Evolutionary conservation across 2,888 invertebrate species (phyloP).

Genomic region (Plagodis pulveraria): DNA sequence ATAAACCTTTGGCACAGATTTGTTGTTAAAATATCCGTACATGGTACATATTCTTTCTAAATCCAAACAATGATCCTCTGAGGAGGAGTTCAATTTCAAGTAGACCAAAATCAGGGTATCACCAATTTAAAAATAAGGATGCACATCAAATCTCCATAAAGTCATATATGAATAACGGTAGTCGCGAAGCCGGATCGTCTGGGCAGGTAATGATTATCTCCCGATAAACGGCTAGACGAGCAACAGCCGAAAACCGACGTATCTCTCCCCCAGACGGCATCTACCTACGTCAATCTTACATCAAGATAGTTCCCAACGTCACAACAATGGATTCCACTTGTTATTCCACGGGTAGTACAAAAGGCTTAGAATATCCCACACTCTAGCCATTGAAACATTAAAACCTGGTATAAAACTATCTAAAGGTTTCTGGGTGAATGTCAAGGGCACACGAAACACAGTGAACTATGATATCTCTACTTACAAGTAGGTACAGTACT

Average conservation of each 20-base stretch:
- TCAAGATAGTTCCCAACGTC: conserved; percentile 34
- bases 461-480: conserved; percentile 3
- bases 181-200: conserved; percentile 18
- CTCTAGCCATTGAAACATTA: conserved; percentile 31
- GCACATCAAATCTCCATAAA: conserved; percentile 1
- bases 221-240: conserved; percentile 33
- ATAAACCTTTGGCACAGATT: too few relatives aligned
- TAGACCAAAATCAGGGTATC: too few relatives aligned
- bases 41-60: too few relatives aligned
- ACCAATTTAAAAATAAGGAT: background rate
- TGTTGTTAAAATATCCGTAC: too few relatives aligned
- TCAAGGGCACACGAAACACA: conserved; percentile 29
- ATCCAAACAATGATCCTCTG: too few relatives aligned
- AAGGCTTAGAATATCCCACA: conserved; percentile 35
- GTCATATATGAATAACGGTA: conserved; percentile 15
- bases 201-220: conserved; percentile 19
- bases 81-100: too few relatives aligned
- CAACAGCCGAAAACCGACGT: conserved; percentile 20
- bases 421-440: conserved; percentile 39
- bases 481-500: background rate
- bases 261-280: conserved; percentile 28
- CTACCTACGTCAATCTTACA: conserved; percentile 34
- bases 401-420: conserved; percentile 31
- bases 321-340: conserved; percentile 41
- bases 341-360: conserved; percentile 41